These are phyloP conservation scores for Sebastes kiyomatsui DNA, from an alignment of 2,797 vertebrate species.

Conservation along the genomic window DNA sequence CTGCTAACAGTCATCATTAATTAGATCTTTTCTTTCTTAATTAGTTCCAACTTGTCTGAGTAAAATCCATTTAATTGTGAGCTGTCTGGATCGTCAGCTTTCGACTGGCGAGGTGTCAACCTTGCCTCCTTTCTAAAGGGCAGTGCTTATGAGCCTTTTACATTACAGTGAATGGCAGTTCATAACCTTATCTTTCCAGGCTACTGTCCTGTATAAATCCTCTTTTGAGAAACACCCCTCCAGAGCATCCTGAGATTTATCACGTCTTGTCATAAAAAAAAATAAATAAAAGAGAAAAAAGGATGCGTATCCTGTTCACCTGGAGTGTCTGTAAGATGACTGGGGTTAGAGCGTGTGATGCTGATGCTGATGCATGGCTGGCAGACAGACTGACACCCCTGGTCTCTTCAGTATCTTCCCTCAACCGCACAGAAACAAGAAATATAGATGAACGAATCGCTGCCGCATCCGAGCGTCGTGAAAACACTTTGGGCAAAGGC, in stretches of 20 bases:
- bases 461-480: not conserved
- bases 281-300: constrained; percentile 14
- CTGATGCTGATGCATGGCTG: constrained; percentile 37
- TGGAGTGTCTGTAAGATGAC: constrained; percentile 59
- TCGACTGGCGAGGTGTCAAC: constrained; percentile 18
- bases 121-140: constrained; percentile 12
- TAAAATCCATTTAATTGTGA: not conserved
- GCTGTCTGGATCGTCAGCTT: constrained; percentile 20
- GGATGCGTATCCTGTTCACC: constrained; percentile 45
- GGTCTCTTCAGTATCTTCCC: constrained; percentile 40
- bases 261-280: constrained; percentile 53
- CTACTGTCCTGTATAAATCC: constrained; percentile 50
- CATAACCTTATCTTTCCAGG: constrained; percentile 58
- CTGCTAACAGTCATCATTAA: constrained; percentile 10
- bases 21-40: constrained; percentile 30
- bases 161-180: constrained; percentile 56
- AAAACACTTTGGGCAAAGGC: constrained; percentile 52
- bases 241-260: constrained; percentile 52
- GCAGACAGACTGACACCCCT: constrained; percentile 53
- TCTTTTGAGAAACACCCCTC: constrained; percentile 41
- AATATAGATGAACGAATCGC: constrained; percentile 21
- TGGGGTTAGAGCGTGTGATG: constrained; percentile 55
- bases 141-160: constrained; percentile 29
- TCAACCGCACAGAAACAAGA: constrained; percentile 42
- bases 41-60: constrained; percentile 12